These are phyloP conservation scores for Protophormia terraenovae DNA, from an alignment of 2,888 invertebrate species.

Conservation along the genomic window DNA sequence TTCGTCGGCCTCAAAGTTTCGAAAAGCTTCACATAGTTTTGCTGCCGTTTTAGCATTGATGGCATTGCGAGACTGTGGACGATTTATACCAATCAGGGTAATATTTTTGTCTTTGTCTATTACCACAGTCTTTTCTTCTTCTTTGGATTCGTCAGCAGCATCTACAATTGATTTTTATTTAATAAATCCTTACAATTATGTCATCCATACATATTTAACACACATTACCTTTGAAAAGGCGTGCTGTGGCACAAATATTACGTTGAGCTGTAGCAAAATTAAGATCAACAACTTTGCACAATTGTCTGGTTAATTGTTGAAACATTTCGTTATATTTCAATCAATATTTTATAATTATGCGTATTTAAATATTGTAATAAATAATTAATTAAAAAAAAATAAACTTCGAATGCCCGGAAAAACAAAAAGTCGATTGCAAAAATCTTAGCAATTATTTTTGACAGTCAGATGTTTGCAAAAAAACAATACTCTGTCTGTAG, in stretches of 20 bases:
- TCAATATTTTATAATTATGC: not conserved
- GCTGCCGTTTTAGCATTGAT: constrained; percentile 87
- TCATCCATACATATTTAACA: constrained; percentile 2
- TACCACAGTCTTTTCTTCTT: constrained; percentile 76
- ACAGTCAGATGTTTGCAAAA: constrained; percentile 31
- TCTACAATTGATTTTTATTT: constrained; percentile 19
- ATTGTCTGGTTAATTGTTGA: constrained; percentile 45
- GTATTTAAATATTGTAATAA: not conserved
- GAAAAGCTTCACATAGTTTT: constrained; percentile 87
- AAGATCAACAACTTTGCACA: constrained; percentile 43
- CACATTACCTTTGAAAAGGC: constrained; percentile 45
- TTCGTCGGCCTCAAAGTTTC: constrained; percentile 90
- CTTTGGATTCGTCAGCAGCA: not conserved
- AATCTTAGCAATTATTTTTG: not conserved
- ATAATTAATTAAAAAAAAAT: not conserved
- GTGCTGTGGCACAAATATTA: constrained; percentile 25
- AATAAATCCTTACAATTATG: constrained; percentile 21
- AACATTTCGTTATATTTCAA: constrained; percentile 46
- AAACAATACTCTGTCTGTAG: no score
- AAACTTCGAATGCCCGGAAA: constrained; percentile 19
- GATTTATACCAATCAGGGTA: constrained; percentile 92
- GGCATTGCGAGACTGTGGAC: constrained; percentile 91
- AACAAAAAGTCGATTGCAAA: not conserved
- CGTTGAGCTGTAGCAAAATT: constrained; percentile 19
- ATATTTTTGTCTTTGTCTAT: constrained; percentile 85